Conservation (phyloP, 1,140 invertebrate genomes). For the Eupeodes corollae region DNA sequence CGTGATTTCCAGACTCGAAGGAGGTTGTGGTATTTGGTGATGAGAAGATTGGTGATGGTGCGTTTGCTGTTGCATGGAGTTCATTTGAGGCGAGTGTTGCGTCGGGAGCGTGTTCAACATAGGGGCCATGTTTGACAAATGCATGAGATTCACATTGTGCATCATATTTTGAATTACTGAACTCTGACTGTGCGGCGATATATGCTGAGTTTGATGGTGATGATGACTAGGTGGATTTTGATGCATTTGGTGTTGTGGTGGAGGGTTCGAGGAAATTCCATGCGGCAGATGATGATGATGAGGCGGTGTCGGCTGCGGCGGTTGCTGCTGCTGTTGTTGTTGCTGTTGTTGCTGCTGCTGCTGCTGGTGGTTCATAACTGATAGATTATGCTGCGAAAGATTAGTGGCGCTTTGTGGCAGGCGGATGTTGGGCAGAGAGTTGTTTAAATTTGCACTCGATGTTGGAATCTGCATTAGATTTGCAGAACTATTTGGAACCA, state of each 20-base stretch:
- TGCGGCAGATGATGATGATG: conserved; percentile 1
- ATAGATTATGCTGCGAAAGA: conserved; percentile 8
- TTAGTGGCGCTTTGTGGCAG: conserved; percentile 10
- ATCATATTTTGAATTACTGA: conserved; percentile 21
- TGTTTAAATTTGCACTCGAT: conserved; percentile 1
- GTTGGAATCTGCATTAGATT: background rate
- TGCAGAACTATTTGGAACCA: background rate
- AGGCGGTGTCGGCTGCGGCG: conserved; percentile 1
- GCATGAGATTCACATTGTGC: conserved; percentile 32
- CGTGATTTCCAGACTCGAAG: conserved; percentile 17
- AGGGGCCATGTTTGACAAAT: conserved; percentile 14
- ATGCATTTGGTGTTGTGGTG: background rate
- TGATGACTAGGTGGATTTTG: background rate
- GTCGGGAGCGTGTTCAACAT: conserved; percentile 9
- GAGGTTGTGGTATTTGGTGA: conserved; percentile 12
- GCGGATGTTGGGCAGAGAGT: conserved; percentile 8
- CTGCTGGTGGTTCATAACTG: conserved; percentile 1
- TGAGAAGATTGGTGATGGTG: conserved; percentile 5
- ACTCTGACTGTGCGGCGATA: background rate
- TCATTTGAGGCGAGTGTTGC: background rate
- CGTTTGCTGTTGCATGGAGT: conserved; percentile 2
- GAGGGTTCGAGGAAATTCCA: background rate
- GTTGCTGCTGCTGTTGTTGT: conserved; percentile 10
- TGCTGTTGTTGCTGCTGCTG: conserved; percentile 14
- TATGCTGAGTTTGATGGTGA: conserved; percentile 6